phyloP scores from a whole-genome alignment of 1,140 invertebrate genomes.

The Dryas iulia region DNA sequence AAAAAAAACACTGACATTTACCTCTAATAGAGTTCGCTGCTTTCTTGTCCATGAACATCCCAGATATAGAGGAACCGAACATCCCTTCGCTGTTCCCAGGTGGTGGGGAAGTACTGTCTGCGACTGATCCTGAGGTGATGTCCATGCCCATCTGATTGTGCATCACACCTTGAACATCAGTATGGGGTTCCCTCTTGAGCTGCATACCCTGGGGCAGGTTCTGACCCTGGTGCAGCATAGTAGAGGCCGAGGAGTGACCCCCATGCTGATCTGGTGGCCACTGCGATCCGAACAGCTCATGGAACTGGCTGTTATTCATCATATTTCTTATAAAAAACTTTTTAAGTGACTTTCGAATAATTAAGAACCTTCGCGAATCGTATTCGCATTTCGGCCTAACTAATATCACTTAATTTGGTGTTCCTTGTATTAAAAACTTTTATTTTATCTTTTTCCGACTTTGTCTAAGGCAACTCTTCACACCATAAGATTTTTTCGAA shows the following conservation, averaged over 20 bases:
- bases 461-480: constrained; percentile 69
- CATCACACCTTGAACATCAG: constrained; percentile 53
- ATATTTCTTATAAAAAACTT: constrained; percentile 41
- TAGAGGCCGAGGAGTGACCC: constrained; percentile 70
- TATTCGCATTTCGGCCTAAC: constrained; percentile 68
- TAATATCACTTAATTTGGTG: constrained; percentile 63
- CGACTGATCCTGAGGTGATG: constrained; percentile 63
- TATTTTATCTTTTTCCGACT: constrained; percentile 53
- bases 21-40: constrained; percentile 84
- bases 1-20: constrained; percentile 54
- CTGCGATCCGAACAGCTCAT: constrained; percentile 76
- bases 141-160: constrained; percentile 72
- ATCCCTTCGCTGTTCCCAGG: constrained; percentile 67
- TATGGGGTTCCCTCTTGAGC: constrained; percentile 63
- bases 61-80: constrained; percentile 68
- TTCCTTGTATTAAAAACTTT: constrained; percentile 34
- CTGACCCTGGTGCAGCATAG: constrained; percentile 68
- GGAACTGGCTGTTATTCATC: constrained; percentile 76
- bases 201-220: constrained; percentile 59
- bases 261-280: constrained; percentile 78
- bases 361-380: constrained; percentile 52
- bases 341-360: constrained; percentile 51
- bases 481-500: constrained; percentile 61
- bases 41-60: constrained; percentile 80
- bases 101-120: constrained; percentile 74